Base-by-base conservation (phyloP, 1,140 invertebrate species). In the Hycleus cichorii region DNA sequence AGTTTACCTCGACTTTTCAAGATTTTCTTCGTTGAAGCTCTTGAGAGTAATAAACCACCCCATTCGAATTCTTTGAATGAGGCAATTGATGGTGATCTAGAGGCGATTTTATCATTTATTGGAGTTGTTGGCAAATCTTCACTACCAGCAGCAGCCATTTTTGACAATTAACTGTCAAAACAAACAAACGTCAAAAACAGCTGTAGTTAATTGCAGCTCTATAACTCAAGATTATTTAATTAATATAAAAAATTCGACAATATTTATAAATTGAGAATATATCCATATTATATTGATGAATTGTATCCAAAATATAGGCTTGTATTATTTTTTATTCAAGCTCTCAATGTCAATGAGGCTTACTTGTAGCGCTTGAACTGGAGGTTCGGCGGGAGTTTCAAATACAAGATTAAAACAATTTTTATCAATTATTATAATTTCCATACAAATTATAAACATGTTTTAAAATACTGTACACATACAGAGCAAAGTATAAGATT, bases 391-490 rank as follows among this genome's bases (percentile, higher is more conserved):
- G 18, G 18, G 18, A 18, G 18, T 18, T 32, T 32, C 32, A 32
- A 32, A 32, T 32, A 32, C 32, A 32, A 32, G 4, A 32, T 32
- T 32, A 18, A 12, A 18, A 18, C 18, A 18, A 7, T 32, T 32
- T 32, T 32, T 32, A 32, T 32, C 32, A 32, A 32, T 79, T 80
- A 77, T 80, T 78, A 77, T 78, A 78, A 78, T 80, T 79, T 81
- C 77, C 78, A 81, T 81, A 81, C 79, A 81, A 81, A 81, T 81
- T 81, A 80, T 81, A 81, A 81, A 81, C 79, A 80, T 80, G 79
- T 80, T 80, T 80, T 81, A 80, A 81, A 81, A 81, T 81, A 81
- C 80, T 81, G 80, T 81, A 81, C 80, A 81, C 80, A 80, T 79
- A 79, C 76, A 79, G 78, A 80, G 76, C 78, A 77, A 77, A 78